phyloP scores from a whole-genome alignment of 2,888 invertebrate genomes.

The Sarcophaga subvicina region DNA sequence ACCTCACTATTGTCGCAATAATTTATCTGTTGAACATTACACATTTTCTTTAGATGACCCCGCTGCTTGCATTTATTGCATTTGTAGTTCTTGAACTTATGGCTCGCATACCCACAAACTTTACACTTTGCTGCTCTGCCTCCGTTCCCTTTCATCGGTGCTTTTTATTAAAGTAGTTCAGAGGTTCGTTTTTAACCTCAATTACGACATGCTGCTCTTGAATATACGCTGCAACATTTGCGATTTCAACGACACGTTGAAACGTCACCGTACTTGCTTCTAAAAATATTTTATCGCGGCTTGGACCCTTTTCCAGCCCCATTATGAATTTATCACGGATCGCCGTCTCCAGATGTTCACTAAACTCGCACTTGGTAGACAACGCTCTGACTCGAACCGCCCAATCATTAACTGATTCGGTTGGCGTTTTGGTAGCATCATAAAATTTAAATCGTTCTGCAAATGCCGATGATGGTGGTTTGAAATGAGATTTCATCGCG shows the following conservation, averaged over 20 bases:
- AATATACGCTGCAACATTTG: conserved; percentile 52
- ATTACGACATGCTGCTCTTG: conserved; percentile 42
- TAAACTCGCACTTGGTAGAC: conserved; percentile 44
- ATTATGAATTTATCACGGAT: too few species aligned
- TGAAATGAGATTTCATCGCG: conserved; percentile 52
- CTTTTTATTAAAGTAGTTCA: background rate
- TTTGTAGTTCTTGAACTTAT: background rate
- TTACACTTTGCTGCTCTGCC: background rate
- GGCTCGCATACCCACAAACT: background rate
- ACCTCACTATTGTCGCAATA: conserved; percentile 19
- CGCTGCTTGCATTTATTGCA: background rate
- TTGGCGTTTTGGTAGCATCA: conserved; percentile 44
- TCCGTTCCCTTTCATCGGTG: background rate
- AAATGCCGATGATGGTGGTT: conserved; percentile 58
- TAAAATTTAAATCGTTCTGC: conserved; percentile 62
- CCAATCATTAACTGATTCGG: conserved; percentile 56
- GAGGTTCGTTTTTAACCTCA: background rate
- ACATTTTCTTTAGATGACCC: too few species aligned
- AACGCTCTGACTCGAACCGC: conserved; percentile 58
- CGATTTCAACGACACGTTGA: conserved; percentile 46
- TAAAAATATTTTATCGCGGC: conserved; percentile 63
- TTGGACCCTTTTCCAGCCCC: conserved; percentile 55
- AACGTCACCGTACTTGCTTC: conserved; percentile 42
- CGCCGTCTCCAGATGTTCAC: conserved; percentile 3
- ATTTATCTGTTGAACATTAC: background rate